Base-by-base conservation (phyloP, 2,888 invertebrate species). In the Dynastes grantii region DNA sequence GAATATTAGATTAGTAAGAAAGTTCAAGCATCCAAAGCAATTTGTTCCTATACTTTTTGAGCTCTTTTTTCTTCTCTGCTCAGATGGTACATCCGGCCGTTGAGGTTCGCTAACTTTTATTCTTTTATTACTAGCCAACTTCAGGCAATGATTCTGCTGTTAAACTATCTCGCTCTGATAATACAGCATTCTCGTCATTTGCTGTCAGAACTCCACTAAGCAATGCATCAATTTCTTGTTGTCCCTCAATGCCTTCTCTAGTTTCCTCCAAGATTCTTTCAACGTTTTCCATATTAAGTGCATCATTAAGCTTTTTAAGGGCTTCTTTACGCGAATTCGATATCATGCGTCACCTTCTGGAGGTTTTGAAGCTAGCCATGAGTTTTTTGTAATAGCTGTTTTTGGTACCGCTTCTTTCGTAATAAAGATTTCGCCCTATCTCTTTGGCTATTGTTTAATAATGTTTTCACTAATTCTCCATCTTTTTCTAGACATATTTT, bases 241-340 rank as follows among this genome's bases (percentile, higher is more conserved):
- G 99, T 88, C 99, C 98, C 78, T 98, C 98, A 79, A 97, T 93
- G 65, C 97, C 97, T 88, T 99, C 99, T 84, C 92, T 92, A 0
- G 98, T 98, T 87, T 99, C 99, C 85, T 98, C 99, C 92, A 99
- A 92, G 76, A 99, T 97, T 86, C 92, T 94, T 88, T 99, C 99
- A 82, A 99, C 96, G 86, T 98, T 98, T 87, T 97, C 96, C 80
- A 99, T 94, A 83, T 95, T 96, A 76, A 99, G 90, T 71, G 98
- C 90, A 83, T 95, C 94, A 86, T 99, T 97, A 75, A 99, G 93
- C 87, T 95, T 95, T 87, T 98, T 98, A 79, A 99, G 89, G 0
- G 98, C 97, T 77, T 92, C 94, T 93, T 90, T 97, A 97, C 40
- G 98, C 94, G 89, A 96, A 98, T 90, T 99, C 99, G 79, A 99